A percentile compares a stretch with the other conserved stretches of the same genome.
phyloP scores from a whole-genome alignment of 2,888 invertebrate genomes.

The Epicampocera succincta region DNA sequence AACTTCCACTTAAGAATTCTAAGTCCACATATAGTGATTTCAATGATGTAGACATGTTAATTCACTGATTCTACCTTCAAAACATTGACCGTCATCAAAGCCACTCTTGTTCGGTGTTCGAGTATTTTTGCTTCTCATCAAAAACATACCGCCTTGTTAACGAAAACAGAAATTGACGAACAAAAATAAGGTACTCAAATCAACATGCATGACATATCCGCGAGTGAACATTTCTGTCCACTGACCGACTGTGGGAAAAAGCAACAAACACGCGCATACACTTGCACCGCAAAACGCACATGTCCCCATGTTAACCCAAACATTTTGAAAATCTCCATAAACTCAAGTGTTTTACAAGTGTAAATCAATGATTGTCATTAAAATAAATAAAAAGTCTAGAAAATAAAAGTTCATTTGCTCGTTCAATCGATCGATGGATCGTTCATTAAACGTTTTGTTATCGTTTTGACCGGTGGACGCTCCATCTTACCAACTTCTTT shows the following conservation, averaged over 20 bases:
- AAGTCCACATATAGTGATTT: not conserved
- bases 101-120: slow-evolving; percentile 9
- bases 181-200: slow-evolving; percentile 31
- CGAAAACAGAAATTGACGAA: slow-evolving; percentile 24
- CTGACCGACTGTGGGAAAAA: slow-evolving; percentile 66
- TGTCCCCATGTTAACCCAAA: slow-evolving; percentile 21
- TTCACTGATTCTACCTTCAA: not conserved
- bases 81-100: slow-evolving; percentile 17
- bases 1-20: not conserved
- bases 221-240: slow-evolving; percentile 26
- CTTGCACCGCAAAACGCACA: not conserved
- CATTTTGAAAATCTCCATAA: slow-evolving; percentile 64
- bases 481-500: slow-evolving; percentile 35
- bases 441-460: slow-evolving; percentile 53
- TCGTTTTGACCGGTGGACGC: slow-evolving; percentile 49
- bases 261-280: slow-evolving; percentile 15
- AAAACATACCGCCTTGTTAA: slow-evolving; percentile 54
- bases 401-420: slow-evolving; percentile 64
- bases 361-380: slow-evolving; percentile 77
- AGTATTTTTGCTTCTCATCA: slow-evolving; percentile 19
- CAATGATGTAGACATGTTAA: too few relatives aligned
- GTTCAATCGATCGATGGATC: slow-evolving; percentile 30
- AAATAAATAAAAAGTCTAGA: slow-evolving; percentile 38
- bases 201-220: slow-evolving; percentile 56
- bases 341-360: slow-evolving; percentile 78